A percentile compares a stretch with the other conserved stretches of the same genome.
Evolutionary conservation across 2,797 vertebrate species (phyloP).

Genomic region (Malurus splendens): DNA sequence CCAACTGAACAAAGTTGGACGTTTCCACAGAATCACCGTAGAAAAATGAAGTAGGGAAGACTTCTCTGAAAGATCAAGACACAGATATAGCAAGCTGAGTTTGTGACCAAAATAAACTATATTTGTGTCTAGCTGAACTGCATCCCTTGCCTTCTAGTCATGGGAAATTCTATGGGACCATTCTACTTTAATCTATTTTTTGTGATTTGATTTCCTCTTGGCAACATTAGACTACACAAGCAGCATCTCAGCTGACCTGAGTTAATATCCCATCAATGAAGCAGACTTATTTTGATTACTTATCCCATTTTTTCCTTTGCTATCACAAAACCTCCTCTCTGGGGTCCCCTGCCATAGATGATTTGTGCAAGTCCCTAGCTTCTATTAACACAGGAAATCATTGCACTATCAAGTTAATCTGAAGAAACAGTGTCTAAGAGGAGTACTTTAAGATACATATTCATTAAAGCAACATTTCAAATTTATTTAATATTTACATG

Average conservation of each 20-base stretch:
- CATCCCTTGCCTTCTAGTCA: neutral
- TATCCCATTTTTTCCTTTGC: neutral
- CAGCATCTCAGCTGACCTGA: neutral
- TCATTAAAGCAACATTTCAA: neutral
- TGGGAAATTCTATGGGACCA: neutral
- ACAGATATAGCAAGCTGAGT: neutral
- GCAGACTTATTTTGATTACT: neutral
- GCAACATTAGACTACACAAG: neutral
- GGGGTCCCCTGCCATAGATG: neutral
- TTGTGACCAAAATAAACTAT: neutral
- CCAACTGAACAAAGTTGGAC: slow-evolving; percentile 83
- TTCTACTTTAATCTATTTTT: neutral
- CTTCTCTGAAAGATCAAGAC: slow-evolving; percentile 74
- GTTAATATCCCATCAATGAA: neutral
- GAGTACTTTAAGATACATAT: neutral
- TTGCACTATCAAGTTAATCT: neutral
- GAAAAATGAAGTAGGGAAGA: slow-evolving; percentile 87
- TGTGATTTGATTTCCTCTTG: neutral
- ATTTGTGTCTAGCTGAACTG: neutral
- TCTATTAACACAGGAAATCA: neutral
- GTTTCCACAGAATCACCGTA: slow-evolving; percentile 89
- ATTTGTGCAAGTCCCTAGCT: neutral
- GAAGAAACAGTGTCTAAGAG: neutral
- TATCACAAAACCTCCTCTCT: neutral
- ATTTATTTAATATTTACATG: neutral